These are phyloP conservation scores for Sthenelais limicola DNA, from an alignment of 2,888 invertebrate species.

Conservation along the genomic window DNA sequence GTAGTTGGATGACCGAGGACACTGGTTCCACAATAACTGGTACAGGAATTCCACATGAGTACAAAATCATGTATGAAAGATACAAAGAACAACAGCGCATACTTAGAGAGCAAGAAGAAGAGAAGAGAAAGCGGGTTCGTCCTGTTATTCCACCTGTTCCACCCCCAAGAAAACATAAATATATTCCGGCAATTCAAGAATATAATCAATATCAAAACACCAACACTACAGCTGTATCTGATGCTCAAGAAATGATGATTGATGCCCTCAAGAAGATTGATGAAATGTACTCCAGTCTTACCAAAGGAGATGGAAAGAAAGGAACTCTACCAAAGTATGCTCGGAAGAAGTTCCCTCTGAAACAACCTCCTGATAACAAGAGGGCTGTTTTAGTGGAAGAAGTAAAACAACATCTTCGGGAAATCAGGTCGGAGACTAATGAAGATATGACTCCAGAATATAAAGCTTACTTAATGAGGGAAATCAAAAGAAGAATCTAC, in stretches of 20 bases:
- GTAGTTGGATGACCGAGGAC: slow-evolving; percentile 27
- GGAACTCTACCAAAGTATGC: slow-evolving; percentile 21
- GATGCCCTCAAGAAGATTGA: slow-evolving; percentile 25
- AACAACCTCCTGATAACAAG: neutral
- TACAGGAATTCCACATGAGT: slow-evolving; percentile 1
- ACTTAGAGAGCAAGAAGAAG: neutral
- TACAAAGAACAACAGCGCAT: neutral
- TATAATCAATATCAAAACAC: slow-evolving; percentile 23
- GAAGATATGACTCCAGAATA: slow-evolving; percentile 22
- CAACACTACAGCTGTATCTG: slow-evolving; percentile 6
- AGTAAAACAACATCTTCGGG: slow-evolving; percentile 8
- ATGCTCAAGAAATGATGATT: slow-evolving; percentile 20
- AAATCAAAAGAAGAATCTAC: slow-evolving; percentile 28
- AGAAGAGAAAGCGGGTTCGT: neutral
- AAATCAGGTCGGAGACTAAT: neutral
- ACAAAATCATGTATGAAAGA: neutral
- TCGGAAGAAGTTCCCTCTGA: neutral
- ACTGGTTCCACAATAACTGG: slow-evolving; percentile 24
- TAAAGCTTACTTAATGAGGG: slow-evolving; percentile 8
- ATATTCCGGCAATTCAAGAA: slow-evolving; percentile 10
- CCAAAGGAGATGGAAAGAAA: neutral
- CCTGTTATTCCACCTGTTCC: slow-evolving; percentile 17
- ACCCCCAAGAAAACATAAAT: slow-evolving; percentile 28
- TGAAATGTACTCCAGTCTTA: slow-evolving; percentile 31
- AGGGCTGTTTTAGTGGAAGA: slow-evolving; percentile 9